Conservation (phyloP, 1,140 invertebrate genomes). For the Hylyphantes graminicola region DNA sequence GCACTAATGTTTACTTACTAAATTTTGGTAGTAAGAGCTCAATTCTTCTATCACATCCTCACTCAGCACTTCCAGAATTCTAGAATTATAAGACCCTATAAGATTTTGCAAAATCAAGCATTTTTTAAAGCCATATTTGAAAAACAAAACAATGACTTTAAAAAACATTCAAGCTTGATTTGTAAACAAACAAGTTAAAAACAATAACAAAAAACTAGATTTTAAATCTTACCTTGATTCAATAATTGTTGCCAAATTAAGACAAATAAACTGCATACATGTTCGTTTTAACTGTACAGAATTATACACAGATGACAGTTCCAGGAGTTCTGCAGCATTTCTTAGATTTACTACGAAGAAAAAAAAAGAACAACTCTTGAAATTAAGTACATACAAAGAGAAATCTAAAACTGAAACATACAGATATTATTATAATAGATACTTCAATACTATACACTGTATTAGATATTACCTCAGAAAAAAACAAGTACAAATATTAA, state of each 20-base stretch:
- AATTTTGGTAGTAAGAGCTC: slow-evolving; percentile 73
- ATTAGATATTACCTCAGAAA: no score
- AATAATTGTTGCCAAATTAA: slow-evolving; percentile 77
- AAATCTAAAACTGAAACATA: no score
- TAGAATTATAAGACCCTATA: slow-evolving; percentile 63
- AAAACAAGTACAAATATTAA: no score
- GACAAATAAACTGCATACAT: slow-evolving; percentile 78
- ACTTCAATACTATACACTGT: no score
- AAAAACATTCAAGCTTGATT: neutral
- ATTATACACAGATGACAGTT: slow-evolving; percentile 77
- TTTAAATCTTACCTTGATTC: slow-evolving; percentile 71
- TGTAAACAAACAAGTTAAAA: neutral
- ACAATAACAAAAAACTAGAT: neutral
- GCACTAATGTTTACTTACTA: slow-evolving; percentile 62
- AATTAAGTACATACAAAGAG: neutral
- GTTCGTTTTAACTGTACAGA: slow-evolving; percentile 75
- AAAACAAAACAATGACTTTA: no score
- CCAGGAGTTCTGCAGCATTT: slow-evolving; percentile 77
- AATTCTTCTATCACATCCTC: slow-evolving; percentile 73
- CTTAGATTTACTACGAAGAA: slow-evolving; percentile 73
- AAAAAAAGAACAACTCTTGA: slow-evolving; percentile 2
- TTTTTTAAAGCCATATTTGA: slow-evolving; percentile 3
- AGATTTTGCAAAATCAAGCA: neutral
- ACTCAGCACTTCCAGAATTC: slow-evolving; percentile 73
- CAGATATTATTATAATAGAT: no score